Conservation (phyloP, 2,888 invertebrate genomes). For the Ariolimax columbianus region DNA sequence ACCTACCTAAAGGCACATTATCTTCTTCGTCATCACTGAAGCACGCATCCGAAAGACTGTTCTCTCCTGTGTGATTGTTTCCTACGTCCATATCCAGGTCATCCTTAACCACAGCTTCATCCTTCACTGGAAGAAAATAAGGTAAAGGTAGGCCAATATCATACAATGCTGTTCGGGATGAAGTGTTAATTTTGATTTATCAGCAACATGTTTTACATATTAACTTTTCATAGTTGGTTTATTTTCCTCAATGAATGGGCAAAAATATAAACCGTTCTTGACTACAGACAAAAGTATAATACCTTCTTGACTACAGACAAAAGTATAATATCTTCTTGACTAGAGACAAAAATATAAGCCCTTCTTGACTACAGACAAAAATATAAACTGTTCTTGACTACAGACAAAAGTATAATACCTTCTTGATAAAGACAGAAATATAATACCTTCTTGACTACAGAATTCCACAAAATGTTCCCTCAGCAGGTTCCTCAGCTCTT, state of each 20-base stretch:
- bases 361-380: conserved; percentile 85
- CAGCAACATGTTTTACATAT: too few species aligned
- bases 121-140: conserved; percentile 31
- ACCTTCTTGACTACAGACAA: conserved; percentile 84
- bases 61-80: conserved; percentile 66
- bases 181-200: too few species aligned
- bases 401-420: too few species aligned
- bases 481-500: conserved; percentile 89
- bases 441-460: conserved; percentile 83
- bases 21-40: conserved; percentile 92
- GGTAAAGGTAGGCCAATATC: too few species aligned
- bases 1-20: conserved; percentile 77
- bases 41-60: conserved; percentile 84
- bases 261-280: too few species aligned
- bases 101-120: conserved; percentile 48
- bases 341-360: conserved; percentile 82
- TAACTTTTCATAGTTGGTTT: too few species aligned
- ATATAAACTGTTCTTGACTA: too few species aligned
- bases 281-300: conserved; percentile 50
- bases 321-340: conserved; percentile 80
- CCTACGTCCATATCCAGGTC: conserved; percentile 56
- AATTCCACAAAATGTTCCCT: conserved; percentile 95
- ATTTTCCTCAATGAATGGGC: too few species aligned
- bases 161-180: too few species aligned
- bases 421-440: not conserved